Evolutionary conservation across 2,113 vertebrate genomes (phyloP).

Genomic region (Euleptes europaea): DNA sequence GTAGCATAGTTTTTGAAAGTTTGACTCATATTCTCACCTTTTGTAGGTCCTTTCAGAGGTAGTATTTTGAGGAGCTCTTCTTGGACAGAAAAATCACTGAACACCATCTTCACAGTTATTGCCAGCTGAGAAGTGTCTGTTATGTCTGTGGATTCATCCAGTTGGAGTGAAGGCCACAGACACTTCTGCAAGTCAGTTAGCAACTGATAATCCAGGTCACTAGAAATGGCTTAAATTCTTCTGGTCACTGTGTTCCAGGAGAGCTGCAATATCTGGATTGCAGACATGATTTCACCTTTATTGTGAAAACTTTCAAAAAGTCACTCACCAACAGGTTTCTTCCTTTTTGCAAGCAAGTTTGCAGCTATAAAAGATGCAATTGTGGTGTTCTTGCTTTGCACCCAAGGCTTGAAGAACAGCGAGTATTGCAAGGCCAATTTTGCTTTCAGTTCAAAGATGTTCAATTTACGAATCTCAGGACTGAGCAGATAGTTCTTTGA

Average conservation of each 20-base stretch:
- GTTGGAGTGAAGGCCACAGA: too few relatives aligned
- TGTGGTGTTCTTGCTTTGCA: background rate
- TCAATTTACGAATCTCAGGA: background rate
- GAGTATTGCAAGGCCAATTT: background rate
- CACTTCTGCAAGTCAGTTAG: background rate
- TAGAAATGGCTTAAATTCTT: background rate
- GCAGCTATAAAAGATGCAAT: background rate
- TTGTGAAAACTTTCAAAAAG: background rate
- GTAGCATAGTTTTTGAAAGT: too few relatives aligned
- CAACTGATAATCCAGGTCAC: background rate
- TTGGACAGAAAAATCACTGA: too few relatives aligned
- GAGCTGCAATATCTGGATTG: background rate
- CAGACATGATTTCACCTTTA: too few relatives aligned
- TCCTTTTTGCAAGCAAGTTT: background rate
- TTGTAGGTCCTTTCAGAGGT: too few relatives aligned
- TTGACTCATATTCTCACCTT: too few relatives aligned
- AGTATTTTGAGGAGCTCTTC: too few relatives aligned
- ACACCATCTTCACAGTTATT: too few relatives aligned
- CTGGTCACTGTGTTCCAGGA: background rate
- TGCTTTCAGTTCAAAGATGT: constrained; percentile 1
- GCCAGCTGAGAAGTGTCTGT: too few relatives aligned
- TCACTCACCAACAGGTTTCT: background rate
- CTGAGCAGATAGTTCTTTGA: background rate
- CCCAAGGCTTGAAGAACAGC: background rate
- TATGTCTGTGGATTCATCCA: too few relatives aligned